A percentile compares a stretch with the other conserved stretches of the same genome.
Evolutionary conservation across 2,113 vertebrate species (phyloP).

Genomic region (Myanophis thanlyinensis): DNA sequence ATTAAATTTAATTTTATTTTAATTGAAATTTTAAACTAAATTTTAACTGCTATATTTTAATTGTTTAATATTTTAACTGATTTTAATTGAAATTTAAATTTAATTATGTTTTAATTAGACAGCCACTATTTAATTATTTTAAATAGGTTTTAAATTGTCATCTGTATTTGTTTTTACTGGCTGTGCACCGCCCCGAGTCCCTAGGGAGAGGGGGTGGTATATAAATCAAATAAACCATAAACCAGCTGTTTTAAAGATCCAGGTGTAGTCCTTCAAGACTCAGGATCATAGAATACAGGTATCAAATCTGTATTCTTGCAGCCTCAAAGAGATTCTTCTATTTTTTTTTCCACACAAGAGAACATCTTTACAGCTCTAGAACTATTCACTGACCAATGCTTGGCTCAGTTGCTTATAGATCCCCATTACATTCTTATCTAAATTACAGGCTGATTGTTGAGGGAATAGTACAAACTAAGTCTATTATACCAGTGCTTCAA

Average conservation of each 20-base stretch:
- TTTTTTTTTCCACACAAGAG: neutral
- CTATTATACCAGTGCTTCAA: neutral
- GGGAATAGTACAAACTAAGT: neutral
- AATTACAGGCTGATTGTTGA: neutral
- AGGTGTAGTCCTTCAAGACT: neutral
- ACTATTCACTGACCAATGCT: neutral
- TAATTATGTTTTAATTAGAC: too few species aligned
- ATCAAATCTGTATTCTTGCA: neutral
- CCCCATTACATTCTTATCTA: neutral
- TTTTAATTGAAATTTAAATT: too few species aligned
- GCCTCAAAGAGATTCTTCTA: neutral
- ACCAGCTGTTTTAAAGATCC: neutral
- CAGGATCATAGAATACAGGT: neutral
- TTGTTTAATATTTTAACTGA: too few species aligned
- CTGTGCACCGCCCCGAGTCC: too few species aligned
- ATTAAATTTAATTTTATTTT: too few species aligned
- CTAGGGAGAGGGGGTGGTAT: too few species aligned
- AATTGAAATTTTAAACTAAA: too few species aligned
- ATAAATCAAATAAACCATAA: too few species aligned
- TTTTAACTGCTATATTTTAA: too few species aligned
- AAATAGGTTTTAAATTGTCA: too few species aligned
- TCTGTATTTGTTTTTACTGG: too few species aligned
- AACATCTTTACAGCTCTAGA: neutral
- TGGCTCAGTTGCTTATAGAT: neutral
- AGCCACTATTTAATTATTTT: too few species aligned